Percentiles rank a stretch among this genome's conserved stretches.
Evolutionary conservation across 2,797 vertebrate species (phyloP).

Genomic region (Danio jaintianensis): DNA sequence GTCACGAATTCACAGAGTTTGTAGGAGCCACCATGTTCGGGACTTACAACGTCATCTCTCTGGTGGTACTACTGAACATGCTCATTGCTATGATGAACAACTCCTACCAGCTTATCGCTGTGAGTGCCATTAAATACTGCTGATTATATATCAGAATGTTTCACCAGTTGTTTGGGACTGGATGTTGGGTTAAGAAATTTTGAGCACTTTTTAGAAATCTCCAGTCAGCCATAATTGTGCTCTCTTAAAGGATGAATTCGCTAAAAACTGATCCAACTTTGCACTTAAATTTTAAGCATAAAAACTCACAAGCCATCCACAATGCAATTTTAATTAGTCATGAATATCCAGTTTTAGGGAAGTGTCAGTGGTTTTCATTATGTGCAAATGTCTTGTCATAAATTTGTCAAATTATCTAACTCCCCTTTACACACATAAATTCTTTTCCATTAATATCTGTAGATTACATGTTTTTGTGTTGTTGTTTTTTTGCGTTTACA

Average conservation of each 20-base stretch:
- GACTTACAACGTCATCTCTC: conserved; percentile 95
- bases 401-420: background rate
- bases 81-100: conserved; percentile 99
- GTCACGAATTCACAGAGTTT: conserved; percentile 95
- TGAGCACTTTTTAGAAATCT: too few species aligned
- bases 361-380: background rate
- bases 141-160: too few species aligned
- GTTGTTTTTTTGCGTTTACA: too few species aligned
- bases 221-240: too few species aligned
- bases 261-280: too few species aligned
- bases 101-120: conserved; percentile 96
- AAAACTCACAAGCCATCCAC: too few species aligned
- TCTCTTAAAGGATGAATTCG: too few species aligned
- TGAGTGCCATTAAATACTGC: conserved; percentile 74
- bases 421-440: background rate
- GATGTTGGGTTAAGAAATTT: too few species aligned
- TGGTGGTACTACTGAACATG: conserved; percentile 97
- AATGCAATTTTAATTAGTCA: background rate
- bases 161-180: too few species aligned
- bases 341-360: background rate
- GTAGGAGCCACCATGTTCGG: conserved; percentile 97
- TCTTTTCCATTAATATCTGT: background rate
- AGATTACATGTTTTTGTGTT: background rate
- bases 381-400: background rate
- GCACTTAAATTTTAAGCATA: too few species aligned